Evolutionary conservation across 2,888 invertebrate genomes (phyloP), one percentile per base, ranked within the genome.

Genomic region (Polydrusus tereticollis): DNA sequence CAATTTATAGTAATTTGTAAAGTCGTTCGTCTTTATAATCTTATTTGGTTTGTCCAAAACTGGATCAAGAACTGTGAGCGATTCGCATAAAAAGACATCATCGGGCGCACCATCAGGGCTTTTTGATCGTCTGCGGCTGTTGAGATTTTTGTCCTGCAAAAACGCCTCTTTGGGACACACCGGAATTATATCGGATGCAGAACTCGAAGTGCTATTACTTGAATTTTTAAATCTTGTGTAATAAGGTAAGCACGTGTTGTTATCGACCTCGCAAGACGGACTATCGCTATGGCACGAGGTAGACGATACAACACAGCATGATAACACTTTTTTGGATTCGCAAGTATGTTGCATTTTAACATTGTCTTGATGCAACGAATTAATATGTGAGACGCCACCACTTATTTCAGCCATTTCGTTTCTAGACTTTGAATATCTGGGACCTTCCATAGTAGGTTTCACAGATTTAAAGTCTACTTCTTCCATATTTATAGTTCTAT

Each of bases 201-300:
- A 62, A 12, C 29, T 47, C 26, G 62, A 62, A 12, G 7, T 16
- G 8, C 26, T 52, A 14, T n/a, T 16, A 16, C 52, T 45, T 2
- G 38, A 21, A 23, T 14, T 41, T 6, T 20, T 41, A 41, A 59
- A 59, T 59, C 41, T 59, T 23, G 59, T 59, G 10, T 41, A 59
- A 60, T 45, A 10, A 29, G 60, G 45, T 45, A 60, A 45, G 8
- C 1, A 26, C 29, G 43, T 6, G 16, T 26, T 26, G 6, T 26
- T 26, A 6, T 26, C 45, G 20, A 29, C 5, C 47, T 26, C 18
- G 6, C 14, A 5, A 12, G 47, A 62, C 6, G 47, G 47, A 47
- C 1, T 18, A 47, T 62, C 47, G 29, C 18, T 8, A 4, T 16
- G 16, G 3, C 2, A 12, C 0, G 52, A 55, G 7, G 52, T 29